Percentiles rank a stretch among this genome's conserved stretches.
phyloP scores from a whole-genome alignment of 1,140 invertebrate species.

The Vanessa tameamea region DNA sequence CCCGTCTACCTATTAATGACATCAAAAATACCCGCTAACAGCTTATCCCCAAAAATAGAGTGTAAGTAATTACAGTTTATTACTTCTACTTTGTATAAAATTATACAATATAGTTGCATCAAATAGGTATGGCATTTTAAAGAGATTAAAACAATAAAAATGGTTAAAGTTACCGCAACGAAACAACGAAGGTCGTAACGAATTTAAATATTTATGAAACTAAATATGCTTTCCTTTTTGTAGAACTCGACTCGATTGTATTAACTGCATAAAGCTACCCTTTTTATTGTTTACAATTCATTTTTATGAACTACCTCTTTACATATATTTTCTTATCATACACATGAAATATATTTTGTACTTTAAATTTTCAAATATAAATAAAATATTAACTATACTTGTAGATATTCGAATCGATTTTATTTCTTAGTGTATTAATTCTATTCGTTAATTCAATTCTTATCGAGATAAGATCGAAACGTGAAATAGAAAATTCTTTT shows the following conservation, averaged over 20 bases:
- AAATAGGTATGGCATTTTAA: not conserved
- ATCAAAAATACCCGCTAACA: too few species aligned
- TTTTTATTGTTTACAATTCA: not conserved
- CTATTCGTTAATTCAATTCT: not conserved
- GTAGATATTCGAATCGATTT: too few species aligned
- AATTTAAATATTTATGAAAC: slow-evolving; percentile 13
- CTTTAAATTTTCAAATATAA: too few species aligned
- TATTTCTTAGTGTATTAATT: not conserved
- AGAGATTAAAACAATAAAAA: slow-evolving; percentile 1
- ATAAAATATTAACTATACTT: too few species aligned
- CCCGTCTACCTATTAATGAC: too few species aligned
- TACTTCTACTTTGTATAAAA: not conserved
- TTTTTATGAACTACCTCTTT: not conserved
- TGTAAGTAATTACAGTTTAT: not conserved
- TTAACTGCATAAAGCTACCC: not conserved
- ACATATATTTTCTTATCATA: too few species aligned
- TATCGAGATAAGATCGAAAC: slow-evolving; percentile 6
- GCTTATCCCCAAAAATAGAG: too few species aligned
- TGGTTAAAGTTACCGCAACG: not conserved
- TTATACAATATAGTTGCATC: too few species aligned
- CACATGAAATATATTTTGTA: too few species aligned
- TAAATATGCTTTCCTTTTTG: slow-evolving; percentile 4
- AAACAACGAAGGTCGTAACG: not conserved
- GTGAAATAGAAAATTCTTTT: slow-evolving; percentile 36
- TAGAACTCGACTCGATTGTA: slow-evolving; percentile 2